phyloP scores from a whole-genome alignment of 2,888 invertebrate species.

The Noctua fimbriata region DNA sequence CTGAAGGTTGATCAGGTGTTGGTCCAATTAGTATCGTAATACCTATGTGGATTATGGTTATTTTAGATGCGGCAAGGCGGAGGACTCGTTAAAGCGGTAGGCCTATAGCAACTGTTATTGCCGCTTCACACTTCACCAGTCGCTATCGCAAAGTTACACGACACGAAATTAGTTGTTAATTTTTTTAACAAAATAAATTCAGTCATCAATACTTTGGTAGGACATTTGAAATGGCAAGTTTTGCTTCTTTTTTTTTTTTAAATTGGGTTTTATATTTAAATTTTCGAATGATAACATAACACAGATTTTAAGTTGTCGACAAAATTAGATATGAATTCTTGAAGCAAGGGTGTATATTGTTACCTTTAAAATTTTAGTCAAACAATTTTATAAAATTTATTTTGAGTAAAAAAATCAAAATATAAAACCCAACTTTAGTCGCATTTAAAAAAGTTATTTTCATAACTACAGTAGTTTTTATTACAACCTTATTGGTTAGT shows the following conservation, averaged over 20 bases:
- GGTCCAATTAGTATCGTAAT: too few relatives aligned
- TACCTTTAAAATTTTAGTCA: background rate
- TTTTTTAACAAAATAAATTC: constrained; percentile 27
- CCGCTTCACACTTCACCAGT: background rate
- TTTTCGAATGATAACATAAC: background rate
- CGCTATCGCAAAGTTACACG: constrained; percentile 36
- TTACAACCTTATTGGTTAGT: constrained; percentile 13
- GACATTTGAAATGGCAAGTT: constrained; percentile 63
- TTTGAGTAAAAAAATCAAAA: background rate
- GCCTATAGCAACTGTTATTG: too few relatives aligned
- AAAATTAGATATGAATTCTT: background rate
- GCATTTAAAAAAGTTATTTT: background rate
- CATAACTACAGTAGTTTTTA: background rate
- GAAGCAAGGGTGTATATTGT: background rate
- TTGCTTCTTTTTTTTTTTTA: background rate
- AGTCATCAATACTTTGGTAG: constrained; percentile 65
- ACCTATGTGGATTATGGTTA: too few relatives aligned
- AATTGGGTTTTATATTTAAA: constrained; percentile 20
- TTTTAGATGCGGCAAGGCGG: too few relatives aligned
- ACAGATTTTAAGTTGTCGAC: background rate
- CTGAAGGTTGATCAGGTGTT: too few relatives aligned
- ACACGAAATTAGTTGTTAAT: constrained; percentile 25
- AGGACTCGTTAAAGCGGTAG: too few relatives aligned
- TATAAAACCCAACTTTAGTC: constrained; percentile 35
- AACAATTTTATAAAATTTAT: background rate